Evolutionary conservation across 2,113 vertebrate genomes (phyloP).

Genomic region (Rhombomys opimus): DNA sequence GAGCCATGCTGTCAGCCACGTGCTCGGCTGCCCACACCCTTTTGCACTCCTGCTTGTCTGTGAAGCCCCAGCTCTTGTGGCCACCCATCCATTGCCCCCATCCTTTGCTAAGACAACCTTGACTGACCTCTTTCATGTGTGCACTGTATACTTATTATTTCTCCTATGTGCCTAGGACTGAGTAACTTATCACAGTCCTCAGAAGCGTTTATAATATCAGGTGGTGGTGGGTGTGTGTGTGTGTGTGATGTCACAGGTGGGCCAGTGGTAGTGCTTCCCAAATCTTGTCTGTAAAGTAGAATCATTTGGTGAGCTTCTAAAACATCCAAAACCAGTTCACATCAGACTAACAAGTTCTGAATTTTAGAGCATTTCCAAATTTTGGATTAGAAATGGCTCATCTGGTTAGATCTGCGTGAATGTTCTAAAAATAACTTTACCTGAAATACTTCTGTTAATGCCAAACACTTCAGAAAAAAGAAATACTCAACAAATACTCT

Average conservation of each 20-base stretch:
- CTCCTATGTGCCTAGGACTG: neutral
- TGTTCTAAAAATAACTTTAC: neutral
- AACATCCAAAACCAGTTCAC: neutral
- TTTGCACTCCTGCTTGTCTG: neutral
- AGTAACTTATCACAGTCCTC: neutral
- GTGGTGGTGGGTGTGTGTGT: neutral
- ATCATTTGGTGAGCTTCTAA: neutral
- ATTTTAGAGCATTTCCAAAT: neutral
- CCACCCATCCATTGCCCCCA: neutral
- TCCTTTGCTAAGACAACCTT: neutral
- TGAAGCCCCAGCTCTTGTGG: neutral
- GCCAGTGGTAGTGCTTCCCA: neutral
- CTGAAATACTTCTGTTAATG: neutral
- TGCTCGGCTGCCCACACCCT: neutral
- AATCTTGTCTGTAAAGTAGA: neutral
- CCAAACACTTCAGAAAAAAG: neutral
- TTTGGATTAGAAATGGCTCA: neutral
- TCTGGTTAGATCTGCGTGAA: neutral
- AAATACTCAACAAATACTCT: neutral
- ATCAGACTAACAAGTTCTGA: neutral
- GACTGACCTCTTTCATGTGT: neutral
- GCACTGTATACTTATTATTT: neutral
- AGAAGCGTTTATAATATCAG: neutral
- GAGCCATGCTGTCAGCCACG: neutral
- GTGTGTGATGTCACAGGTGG: neutral